phyloP scores from a whole-genome alignment of 92 coral and sea anemone species.

The Metridium senile region DNA sequence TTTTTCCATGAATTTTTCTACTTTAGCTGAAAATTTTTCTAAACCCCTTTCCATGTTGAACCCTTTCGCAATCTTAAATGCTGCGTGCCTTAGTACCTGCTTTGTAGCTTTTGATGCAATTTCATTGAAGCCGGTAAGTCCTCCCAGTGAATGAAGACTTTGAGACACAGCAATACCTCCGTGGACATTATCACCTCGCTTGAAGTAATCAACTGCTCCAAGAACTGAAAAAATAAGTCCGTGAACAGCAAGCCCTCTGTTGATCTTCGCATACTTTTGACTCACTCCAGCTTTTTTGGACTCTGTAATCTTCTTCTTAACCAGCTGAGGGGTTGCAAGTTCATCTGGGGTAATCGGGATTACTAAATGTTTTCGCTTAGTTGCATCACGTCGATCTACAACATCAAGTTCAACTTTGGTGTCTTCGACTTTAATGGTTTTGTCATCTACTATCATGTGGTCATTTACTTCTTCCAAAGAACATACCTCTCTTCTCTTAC shows the following conservation, averaged over 20 bases:
- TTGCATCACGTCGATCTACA: constrained; percentile 43
- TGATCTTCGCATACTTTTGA: constrained; percentile 25
- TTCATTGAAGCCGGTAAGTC: constrained; percentile 54
- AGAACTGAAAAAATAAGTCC: constrained; percentile 53
- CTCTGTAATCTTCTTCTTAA: constrained; percentile 25
- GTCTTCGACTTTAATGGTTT: constrained; percentile 32
- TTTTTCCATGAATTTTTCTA: constrained; percentile 47
- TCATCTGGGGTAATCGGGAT: constrained; percentile 9
- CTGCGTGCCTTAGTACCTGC: constrained; percentile 25
- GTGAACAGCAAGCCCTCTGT: constrained; percentile 56
- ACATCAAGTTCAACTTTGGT: constrained; percentile 30
- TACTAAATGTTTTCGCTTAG: constrained; percentile 25
- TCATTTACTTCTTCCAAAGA: constrained; percentile 20
- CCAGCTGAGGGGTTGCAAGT: constrained; percentile 40
- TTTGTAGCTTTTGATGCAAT: constrained; percentile 45
- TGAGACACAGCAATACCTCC: constrained; percentile 50
- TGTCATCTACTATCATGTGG: constrained; percentile 29
- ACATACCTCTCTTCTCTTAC: constrained; percentile 32
- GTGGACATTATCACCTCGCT: constrained; percentile 31
- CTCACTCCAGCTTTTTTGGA: constrained; percentile 27
- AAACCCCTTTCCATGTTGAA: constrained; percentile 36
- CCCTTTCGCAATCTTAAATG: constrained; percentile 32
- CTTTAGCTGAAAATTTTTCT: constrained; percentile 30
- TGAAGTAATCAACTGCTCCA: constrained; percentile 41
- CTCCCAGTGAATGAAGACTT: constrained; percentile 52